Base-by-base conservation (phyloP, 2,797 vertebrate genomes). In the Synaphobranchus kaupii region DNA sequence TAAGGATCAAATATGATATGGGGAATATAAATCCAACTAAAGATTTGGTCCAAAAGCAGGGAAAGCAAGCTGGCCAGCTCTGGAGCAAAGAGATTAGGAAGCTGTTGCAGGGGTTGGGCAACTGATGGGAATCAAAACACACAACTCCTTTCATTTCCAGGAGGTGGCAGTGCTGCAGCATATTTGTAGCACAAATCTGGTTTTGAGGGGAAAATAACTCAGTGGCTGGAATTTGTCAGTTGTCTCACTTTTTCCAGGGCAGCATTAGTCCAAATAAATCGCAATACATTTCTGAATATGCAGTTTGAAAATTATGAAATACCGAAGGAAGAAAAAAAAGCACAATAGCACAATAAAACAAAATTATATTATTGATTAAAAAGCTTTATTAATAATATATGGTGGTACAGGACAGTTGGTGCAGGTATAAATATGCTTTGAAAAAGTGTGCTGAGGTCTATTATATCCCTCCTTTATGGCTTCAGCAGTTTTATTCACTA, bases 121-220 rank as follows among this genome's bases (percentile, higher is more conserved):
- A 47, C 1, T 63, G 63, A 84, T 28, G 68, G 66, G 44, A 83
- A 50, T n/a, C 17, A 86, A 28, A 25, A 44, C 44, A 76, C 34
- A 31, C 25, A 88, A 58, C 87, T 89, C 85, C 63, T 85, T 6
- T 54, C 86, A 8, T 84, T 87, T 84, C 94, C 96, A 96, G 93
- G 88, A 95, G 96, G 95, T 95, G 88, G 95, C 95, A 95, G 93
- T 91, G 89, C 92, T 93, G 94, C 84, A 94, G 89, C 90, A 93
- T 89, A 88, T 89, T 89, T 89, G 71, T 0, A 34, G 88, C 81
- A 90, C 82, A 81, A 56, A 22, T 44, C 87, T 86, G 78, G 68
- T 87, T 87, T 28, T 60, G 48, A 73, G 8, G 47, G 54, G 84
- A 91, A 89, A 93, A 90, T 9, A 80, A 48, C 76, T 47, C 39